A percentile compares a stretch with the other conserved stretches of the same genome.
Conservation (phyloP, 2,113 vertebrate genomes). For the Nestor notabilis region DNA sequence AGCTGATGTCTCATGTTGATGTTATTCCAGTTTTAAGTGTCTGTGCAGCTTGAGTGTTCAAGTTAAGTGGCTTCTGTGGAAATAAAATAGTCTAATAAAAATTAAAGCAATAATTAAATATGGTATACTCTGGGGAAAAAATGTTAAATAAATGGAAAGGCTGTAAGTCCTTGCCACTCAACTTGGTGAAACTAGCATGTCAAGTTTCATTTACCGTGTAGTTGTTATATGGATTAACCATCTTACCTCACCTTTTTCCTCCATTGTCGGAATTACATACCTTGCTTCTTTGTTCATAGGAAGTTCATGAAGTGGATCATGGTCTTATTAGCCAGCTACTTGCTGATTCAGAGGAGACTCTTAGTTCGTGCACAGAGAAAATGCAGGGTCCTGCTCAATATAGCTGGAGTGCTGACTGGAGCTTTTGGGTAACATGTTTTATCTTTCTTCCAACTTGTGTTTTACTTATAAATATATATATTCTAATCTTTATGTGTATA, state of each 20-base stretch:
- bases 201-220: not conserved
- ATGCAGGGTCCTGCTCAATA: conserved; percentile 64
- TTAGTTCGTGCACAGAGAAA: conserved; percentile 54
- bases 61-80: not conserved
- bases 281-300: conserved; percentile 62
- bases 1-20: not conserved
- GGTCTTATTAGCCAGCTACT: conserved; percentile 49
- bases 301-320: conserved; percentile 64
- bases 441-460: not conserved
- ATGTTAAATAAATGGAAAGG: not conserved
- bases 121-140: not conserved
- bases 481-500: not conserved
- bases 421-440: conserved; percentile 73
- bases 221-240: not conserved
- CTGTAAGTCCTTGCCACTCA: not conserved
- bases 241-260: conserved; percentile 12
- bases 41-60: not conserved
- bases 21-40: not conserved
- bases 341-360: conserved; percentile 65
- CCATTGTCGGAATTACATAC: not conserved
- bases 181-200: not conserved
- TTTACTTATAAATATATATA: not conserved
- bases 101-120: not conserved
- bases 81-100: not conserved
- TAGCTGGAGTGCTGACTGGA: conserved; percentile 79